These are phyloP conservation scores for Gandaritis pyraliata DNA, from an alignment of 2,888 invertebrate genomes.

Conservation along the genomic window DNA sequence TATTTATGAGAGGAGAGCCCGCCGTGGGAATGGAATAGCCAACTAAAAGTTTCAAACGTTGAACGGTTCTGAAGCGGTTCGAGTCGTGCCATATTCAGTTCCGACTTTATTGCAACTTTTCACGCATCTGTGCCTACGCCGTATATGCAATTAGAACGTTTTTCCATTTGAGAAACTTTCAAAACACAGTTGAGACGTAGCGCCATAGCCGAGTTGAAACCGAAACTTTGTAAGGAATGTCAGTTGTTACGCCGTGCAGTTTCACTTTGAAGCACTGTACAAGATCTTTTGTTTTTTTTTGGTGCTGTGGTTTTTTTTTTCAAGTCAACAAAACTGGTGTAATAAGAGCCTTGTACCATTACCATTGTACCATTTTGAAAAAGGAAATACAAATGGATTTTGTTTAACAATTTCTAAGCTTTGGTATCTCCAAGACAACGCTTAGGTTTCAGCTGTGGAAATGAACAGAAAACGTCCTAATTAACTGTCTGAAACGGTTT, in stretches of 20 bases:
- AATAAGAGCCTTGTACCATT: conserved; percentile 25
- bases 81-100: conserved; percentile 49
- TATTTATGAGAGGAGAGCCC: conserved; percentile 59
- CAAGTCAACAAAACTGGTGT: conserved; percentile 20
- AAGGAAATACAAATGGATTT: conserved; percentile 18
- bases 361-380: conserved; percentile 14
- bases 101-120: conserved; percentile 58
- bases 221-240: conserved; percentile 27
- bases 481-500: conserved; percentile 21
- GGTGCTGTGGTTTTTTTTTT: conserved; percentile 29
- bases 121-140: conserved; percentile 43
- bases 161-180: conserved; percentile 20
- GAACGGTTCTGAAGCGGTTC: conserved; percentile 56
- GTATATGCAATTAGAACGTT: conserved; percentile 31
- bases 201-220: conserved; percentile 13
- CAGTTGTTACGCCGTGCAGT: conserved; percentile 22
- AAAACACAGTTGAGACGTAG: conserved; percentile 14
- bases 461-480: conserved; percentile 4
- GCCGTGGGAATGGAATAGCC: conserved; percentile 53
- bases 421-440: not conserved
- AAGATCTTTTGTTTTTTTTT: conserved; percentile 27
- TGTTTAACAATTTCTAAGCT: conserved; percentile 1
- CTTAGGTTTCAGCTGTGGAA: not conserved
- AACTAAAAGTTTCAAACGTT: conserved; percentile 58
- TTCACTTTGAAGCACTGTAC: conserved; percentile 26